phyloP scores from a whole-genome alignment of 2,113 vertebrate genomes.

The Paramisgurnus dabryanus region DNA sequence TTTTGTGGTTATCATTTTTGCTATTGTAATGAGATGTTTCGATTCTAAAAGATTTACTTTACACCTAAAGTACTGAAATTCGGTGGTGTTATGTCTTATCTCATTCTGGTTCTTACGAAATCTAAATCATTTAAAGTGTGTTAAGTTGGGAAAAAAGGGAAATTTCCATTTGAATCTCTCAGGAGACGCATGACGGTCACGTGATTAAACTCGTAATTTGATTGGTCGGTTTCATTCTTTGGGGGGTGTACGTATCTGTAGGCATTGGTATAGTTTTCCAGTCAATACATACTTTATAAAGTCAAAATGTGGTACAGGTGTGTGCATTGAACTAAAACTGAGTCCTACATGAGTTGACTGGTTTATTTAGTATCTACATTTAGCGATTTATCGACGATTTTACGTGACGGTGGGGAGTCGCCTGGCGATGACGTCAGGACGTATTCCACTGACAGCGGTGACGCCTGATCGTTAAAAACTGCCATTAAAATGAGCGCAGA shows the following conservation, averaged over 20 bases:
- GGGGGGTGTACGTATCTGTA: slow-evolving; percentile 30
- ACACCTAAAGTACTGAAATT: not conserved
- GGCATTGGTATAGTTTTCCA: not conserved
- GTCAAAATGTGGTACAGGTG: not conserved
- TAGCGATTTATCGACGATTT: slow-evolving; percentile 6
- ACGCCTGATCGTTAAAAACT: slow-evolving; percentile 76
- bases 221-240: slow-evolving; percentile 35
- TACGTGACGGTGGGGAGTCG: slow-evolving; percentile 63
- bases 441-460: slow-evolving; percentile 74
- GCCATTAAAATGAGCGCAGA: slow-evolving; percentile 68
- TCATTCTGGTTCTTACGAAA: not conserved
- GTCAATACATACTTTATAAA: not conserved
- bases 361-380: not conserved
- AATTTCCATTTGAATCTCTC: slow-evolving; percentile 22
- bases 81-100: not conserved
- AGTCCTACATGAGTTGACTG: not conserved
- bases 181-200: slow-evolving; percentile 5
- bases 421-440: slow-evolving; percentile 76
- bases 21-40: not conserved
- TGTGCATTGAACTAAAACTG: not conserved
- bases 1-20: not conserved
- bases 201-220: slow-evolving; percentile 17
- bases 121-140: not conserved
- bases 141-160: not conserved
- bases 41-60: not conserved